Evolutionary conservation across 2,113 vertebrate genomes (phyloP), one percentile per base, ranked within the genome.

Genomic region (Enhydra lutris): DNA sequence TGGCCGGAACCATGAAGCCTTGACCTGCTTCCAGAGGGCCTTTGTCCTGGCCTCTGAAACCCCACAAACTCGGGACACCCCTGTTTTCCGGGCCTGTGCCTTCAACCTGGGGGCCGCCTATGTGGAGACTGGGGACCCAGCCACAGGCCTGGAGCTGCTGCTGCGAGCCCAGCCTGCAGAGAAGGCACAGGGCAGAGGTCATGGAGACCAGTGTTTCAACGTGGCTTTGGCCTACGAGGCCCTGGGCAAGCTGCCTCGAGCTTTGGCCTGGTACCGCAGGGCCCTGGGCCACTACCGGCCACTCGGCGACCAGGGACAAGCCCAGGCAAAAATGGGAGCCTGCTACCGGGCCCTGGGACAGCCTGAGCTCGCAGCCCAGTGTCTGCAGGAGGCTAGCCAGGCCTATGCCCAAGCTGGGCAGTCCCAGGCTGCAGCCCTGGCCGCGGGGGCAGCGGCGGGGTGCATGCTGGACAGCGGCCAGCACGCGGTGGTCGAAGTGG

Each of bases 101-200:
- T 99, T 99, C 98, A 99, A 99, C 94, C 98, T 99, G 18, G 99
- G 99, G 0, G 99, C 99, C 0, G 99, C 99, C 74, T 99, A 99
- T 0, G 98, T 99, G 97, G 99, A 99, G 95, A 97, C 93, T 0
- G 99, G 99, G 3, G 98, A 98, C 39, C 99, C 99, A 1, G 89
- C 97, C 81, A 99, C 98, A 86, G 99, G 99, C 13, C 97, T 99
- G 0, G 97, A 98, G 34, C 98, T 99, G 55, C 98, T 99, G 61
- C 98, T 97, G 0, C 95, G 59, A 34, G 98, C 98, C 83, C 99
- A 98, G 17, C 98, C 99, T 0, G 94, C 73, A 3, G 96, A 97
- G 12, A 95, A 95, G 0, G 98, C 98, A 0, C 98, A 95, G 29
- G 94, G 95, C 0, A 73, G 98, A 80, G 92, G 50, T 34, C 47